Evolutionary conservation across 2,888 invertebrate species (phyloP), one percentile per base, ranked within the genome.

Genomic region (Drosophila buzzatii): DNA sequence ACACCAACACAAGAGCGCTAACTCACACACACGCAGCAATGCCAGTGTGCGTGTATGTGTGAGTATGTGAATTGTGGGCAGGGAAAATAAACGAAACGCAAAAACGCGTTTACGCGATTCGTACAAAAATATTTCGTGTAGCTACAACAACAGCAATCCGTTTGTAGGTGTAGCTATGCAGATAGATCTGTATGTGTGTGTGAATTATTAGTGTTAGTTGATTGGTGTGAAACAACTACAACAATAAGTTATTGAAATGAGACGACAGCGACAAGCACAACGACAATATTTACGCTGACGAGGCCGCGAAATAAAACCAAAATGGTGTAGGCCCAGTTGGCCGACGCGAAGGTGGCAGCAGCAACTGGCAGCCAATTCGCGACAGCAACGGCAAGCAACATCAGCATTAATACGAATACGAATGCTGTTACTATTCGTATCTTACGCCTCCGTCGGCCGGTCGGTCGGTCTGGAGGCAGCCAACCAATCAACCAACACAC

Each of bases 41-140:
- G 67, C 71, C 27, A 53, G 20, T 35, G 47, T 47, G 18, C 23
- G 23, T 27, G 41, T 69, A 86, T 87, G 68, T 88, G 71, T 71
- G 90, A 85, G 68, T 89, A 70, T 72, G 90, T 86, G 76, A 81
- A 90, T 92, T 91, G 92, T 92, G 92, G 92, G 92, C 92, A 92
- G 92, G 92, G 91, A 91, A 92, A 92, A 92, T 89, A 83, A 87
- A 90, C 88, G 85, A 84, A 85, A 90, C 82, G 88, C 82, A 82
- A 90, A 90, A 91, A 92, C 92, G 91, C 92, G 91, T 91, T 91
- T 88, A 91, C 89, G 91, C 90, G 92, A 92, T 92, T 92, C 91
- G 92, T 92, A 92, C 90, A 90, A 83, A 91, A 83, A 78, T 79
- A 73, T 78, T 80, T 76, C 76, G 79, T 85, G 44, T 20, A 65